Evolutionary conservation across 2,113 vertebrate species (phyloP), one percentile per base, ranked within the genome.

Genomic region (Lophochroa leadbeateri): DNA sequence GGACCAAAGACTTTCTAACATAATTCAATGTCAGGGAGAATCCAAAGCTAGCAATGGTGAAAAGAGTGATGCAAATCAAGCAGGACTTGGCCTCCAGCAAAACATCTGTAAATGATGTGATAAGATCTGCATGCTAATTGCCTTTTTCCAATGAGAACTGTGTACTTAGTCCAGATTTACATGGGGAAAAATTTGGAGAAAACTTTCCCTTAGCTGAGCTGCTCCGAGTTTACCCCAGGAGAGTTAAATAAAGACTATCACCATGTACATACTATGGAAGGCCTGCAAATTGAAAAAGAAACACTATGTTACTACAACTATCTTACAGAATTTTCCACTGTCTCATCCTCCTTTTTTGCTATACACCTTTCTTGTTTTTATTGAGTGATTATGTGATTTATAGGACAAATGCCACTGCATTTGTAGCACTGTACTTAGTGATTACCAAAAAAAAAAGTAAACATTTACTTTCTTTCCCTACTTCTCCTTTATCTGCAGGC

Each of bases 331-430:
- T 90, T 94, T 91, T 67, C 71, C 52, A 52, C 24, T 91, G 72
- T 77, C 90, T 89, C 67, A 83, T 87, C 52, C n/a, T 94, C 29
- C 50, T 68, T 86, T 96, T 67, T 60, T 83, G 70, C 77, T 82
- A 82, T 53, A 83, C 1, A 87, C 85, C 64, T 91, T 92, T 93
- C 52, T 88, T 43, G 16, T 21, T 93, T 92, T 95, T 90, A 91
- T 70, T 88, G 83, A 94, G 67, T 93, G 90, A 64, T 90, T 93
- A 96, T 87, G 70, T 83, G 90, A 82, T 94, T 94, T 95, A 93
- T 82, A 94, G 76, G 83, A 84, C 44, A 92, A 94, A 86, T 68
- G 55, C 49, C 88, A 83, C 61, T 88, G 76, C 52, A 74, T 96
- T 92, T 93, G 33, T 82, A 91, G 69, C 76, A 50, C 61, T 60